Evolutionary conservation across 1,140 invertebrate genomes (phyloP).

Genomic region (Lepidurus packardi): DNA sequence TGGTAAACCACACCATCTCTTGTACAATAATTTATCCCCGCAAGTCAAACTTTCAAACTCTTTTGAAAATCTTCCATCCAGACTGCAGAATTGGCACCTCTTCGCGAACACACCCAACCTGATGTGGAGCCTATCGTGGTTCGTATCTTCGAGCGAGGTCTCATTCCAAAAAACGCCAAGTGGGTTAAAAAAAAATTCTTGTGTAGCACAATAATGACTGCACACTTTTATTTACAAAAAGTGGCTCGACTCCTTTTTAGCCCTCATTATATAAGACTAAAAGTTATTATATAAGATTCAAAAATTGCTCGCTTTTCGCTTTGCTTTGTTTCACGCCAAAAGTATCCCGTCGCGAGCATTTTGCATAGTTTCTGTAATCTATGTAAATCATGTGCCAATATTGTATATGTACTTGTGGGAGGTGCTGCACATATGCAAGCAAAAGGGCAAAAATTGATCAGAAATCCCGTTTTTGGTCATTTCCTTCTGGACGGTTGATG

Average conservation of each 20-base stretch:
- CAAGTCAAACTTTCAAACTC: neutral
- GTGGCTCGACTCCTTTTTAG: too few species aligned
- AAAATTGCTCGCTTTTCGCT: too few species aligned
- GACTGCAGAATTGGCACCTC: neutral
- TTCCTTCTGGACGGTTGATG: neutral
- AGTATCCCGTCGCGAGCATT: too few species aligned
- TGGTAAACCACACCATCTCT: neutral
- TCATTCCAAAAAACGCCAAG: slow-evolving; percentile 8
- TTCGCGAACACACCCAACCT: neutral
- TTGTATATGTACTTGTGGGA: too few species aligned
- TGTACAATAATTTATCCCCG: neutral
- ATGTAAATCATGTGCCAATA: too few species aligned
- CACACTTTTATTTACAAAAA: too few species aligned
- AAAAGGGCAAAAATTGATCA: too few species aligned
- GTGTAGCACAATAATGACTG: neutral
- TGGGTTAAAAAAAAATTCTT: neutral
- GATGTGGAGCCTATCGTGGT: neutral
- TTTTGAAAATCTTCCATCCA: neutral
- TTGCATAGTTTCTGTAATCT: too few species aligned
- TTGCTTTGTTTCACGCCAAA: too few species aligned
- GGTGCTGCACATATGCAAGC: too few species aligned
- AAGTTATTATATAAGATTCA: too few species aligned
- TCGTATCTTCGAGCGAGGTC: slow-evolving; percentile 8
- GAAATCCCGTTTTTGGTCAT: neutral
- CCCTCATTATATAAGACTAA: too few species aligned